Evolutionary conservation across 92 coral and sea anemone species (phyloP).

Genomic region (Phenganax marumi): DNA sequence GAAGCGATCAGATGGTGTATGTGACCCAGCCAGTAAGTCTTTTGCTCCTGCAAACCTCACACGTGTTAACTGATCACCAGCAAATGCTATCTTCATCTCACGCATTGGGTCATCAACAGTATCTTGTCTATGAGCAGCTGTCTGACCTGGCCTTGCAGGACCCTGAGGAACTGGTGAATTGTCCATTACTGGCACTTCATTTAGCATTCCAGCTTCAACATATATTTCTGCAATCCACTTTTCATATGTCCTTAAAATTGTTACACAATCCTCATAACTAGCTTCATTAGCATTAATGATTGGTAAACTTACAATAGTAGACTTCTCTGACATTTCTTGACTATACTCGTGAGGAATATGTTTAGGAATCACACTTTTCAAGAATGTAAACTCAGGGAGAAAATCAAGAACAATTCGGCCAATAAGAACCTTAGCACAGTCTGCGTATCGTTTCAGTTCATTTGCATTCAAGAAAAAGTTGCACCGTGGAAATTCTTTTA

Average conservation of each 20-base stretch:
- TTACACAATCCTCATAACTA: constrained; percentile 60
- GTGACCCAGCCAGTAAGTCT: constrained; percentile 62
- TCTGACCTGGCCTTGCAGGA: constrained; percentile 70
- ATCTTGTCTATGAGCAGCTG: constrained; percentile 55
- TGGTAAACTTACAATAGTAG: constrained; percentile 57
- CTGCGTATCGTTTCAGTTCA: constrained; percentile 56
- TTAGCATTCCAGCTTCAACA: constrained; percentile 61
- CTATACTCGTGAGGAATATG: constrained; percentile 63
- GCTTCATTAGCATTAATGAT: constrained; percentile 61
- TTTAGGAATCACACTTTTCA: constrained; percentile 55
- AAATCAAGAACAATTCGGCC: constrained; percentile 56
- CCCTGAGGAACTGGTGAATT: constrained; percentile 64
- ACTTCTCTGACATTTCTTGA: constrained; percentile 56
- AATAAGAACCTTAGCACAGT: constrained; percentile 53
- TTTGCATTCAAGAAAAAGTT: constrained; percentile 44
- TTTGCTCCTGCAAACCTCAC: constrained; percentile 69
- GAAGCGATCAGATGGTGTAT: constrained; percentile 60
- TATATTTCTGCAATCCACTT: constrained; percentile 64
- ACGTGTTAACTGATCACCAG: constrained; percentile 61
- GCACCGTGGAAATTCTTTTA: constrained; percentile 36
- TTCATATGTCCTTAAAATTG: constrained; percentile 61
- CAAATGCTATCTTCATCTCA: constrained; percentile 67
- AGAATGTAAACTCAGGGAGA: constrained; percentile 48
- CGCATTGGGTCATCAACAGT: constrained; percentile 57
- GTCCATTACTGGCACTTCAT: constrained; percentile 50